Evolutionary conservation across 2,113 vertebrate species (phyloP).

Genomic region (Epinephelus lanceolatus): DNA sequence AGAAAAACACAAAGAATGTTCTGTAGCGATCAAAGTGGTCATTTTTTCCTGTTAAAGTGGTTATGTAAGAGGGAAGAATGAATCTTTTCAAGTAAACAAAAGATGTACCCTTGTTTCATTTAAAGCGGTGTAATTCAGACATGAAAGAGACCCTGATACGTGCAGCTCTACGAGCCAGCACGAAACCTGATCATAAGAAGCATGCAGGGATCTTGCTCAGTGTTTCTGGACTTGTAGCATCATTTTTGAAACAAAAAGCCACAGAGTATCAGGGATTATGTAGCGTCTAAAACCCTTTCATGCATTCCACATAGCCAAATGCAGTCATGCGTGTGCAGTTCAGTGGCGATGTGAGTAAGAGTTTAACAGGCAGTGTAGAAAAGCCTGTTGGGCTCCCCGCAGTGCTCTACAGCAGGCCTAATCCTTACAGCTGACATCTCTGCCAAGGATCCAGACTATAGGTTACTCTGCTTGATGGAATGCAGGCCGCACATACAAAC

Average conservation of each 20-base stretch:
- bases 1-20: slow-evolving; percentile 63
- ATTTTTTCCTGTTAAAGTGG: slow-evolving; percentile 40
- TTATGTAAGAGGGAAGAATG: slow-evolving; percentile 68
- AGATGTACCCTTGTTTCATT: slow-evolving; percentile 26
- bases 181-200: slow-evolving; percentile 37
- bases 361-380: slow-evolving; percentile 49
- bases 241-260: slow-evolving; percentile 45
- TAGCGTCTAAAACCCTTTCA: slow-evolving; percentile 29
- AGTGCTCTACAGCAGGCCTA: slow-evolving; percentile 54
- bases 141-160: slow-evolving; percentile 11
- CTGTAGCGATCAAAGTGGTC: slow-evolving; percentile 65
- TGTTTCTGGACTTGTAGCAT: slow-evolving; percentile 17
- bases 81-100: slow-evolving; percentile 55
- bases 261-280: slow-evolving; percentile 22
- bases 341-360: slow-evolving; percentile 40
- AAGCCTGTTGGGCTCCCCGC: slow-evolving; percentile 52
- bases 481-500: slow-evolving; percentile 30
- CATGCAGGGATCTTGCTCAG: neutral
- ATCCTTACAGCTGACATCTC: slow-evolving; percentile 56
- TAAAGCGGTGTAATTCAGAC: slow-evolving; percentile 40
- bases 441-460: slow-evolving; percentile 62
- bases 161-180: slow-evolving; percentile 12
- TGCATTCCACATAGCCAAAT: slow-evolving; percentile 32
- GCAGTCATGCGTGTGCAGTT: slow-evolving; percentile 45
- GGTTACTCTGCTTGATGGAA: slow-evolving; percentile 51